These are phyloP conservation scores for Leptoclinus maculatus DNA, from an alignment of 2,797 vertebrate genomes.

Conservation along the genomic window DNA sequence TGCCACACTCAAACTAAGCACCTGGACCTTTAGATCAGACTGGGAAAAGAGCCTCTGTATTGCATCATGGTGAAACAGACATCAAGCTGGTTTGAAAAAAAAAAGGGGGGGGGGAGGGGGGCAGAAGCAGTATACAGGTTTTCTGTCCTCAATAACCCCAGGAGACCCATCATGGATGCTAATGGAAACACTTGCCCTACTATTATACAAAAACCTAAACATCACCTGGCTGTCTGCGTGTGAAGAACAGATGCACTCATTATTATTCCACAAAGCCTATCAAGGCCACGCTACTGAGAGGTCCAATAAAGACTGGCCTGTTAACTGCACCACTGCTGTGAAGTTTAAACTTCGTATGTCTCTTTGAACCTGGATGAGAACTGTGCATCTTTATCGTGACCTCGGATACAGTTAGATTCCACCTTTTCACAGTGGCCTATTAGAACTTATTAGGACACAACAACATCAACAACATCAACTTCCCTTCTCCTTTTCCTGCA, in stretches of 20 bases:
- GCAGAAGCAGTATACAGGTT: constrained; percentile 64
- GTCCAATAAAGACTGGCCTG: constrained; percentile 49
- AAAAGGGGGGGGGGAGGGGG: constrained; percentile 3
- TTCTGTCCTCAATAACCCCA: constrained; percentile 70
- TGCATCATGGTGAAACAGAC: constrained; percentile 66
- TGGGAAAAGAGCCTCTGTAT: constrained; percentile 49
- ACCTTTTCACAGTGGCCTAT: constrained; percentile 14
- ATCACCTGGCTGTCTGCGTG: constrained; percentile 78
- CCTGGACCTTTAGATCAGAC: constrained; percentile 47
- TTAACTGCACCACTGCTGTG: constrained; percentile 45
- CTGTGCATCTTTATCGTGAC: constrained; percentile 35
- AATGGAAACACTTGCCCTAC: constrained; percentile 83
- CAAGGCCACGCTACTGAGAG: constrained; percentile 62
- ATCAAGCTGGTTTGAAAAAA: constrained; percentile 53
- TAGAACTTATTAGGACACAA: background rate
- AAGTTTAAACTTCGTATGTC: constrained; percentile 32
- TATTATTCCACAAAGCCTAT: constrained; percentile 76
- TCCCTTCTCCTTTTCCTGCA: background rate
- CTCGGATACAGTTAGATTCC: constrained; percentile 37
- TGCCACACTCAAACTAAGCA: constrained; percentile 57
- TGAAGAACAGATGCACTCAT: constrained; percentile 79
- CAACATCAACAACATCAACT: constrained; percentile 40
- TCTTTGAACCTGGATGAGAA: constrained; percentile 34
- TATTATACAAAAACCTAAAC: constrained; percentile 82
- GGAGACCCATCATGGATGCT: constrained; percentile 78